Conservation (phyloP, 1,140 invertebrate genomes). For the Microvelia longipes region DNA sequence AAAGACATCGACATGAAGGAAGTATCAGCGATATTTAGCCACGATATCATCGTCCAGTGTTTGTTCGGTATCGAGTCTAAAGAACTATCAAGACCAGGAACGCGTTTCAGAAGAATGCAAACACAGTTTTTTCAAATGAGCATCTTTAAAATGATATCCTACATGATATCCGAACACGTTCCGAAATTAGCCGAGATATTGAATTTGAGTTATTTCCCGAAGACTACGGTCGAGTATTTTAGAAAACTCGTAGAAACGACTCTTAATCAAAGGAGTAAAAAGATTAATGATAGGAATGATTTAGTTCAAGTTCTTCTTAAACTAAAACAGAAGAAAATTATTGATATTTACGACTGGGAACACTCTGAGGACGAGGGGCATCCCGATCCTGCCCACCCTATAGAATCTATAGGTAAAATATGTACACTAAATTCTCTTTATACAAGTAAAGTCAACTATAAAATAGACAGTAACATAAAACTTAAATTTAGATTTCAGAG, state of each 20-base stretch:
- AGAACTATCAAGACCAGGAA: not conserved
- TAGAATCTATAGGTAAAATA: not conserved
- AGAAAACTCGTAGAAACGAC: not conserved
- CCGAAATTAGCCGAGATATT: not conserved
- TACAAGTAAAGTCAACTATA: too few relatives aligned
- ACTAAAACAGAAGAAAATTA: not conserved
- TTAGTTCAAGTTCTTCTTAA: not conserved
- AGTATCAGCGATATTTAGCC: not conserved
- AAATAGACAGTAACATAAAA: too few relatives aligned
- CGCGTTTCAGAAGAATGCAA: not conserved
- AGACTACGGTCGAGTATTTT: not conserved
- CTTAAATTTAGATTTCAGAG: too few relatives aligned
- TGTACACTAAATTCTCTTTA: too few relatives aligned
- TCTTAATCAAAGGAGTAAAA: not conserved
- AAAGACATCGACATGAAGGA: not conserved
- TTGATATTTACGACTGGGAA: not conserved
- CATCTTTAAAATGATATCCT: not conserved
- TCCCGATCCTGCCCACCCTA: not conserved
- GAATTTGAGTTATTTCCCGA: not conserved
- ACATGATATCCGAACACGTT: not conserved
- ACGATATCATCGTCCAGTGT: not conserved
- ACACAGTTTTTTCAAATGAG: not conserved
- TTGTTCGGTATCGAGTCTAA: not conserved
- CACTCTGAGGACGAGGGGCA: not conserved
- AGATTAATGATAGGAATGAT: not conserved